Evolutionary conservation across 2,888 invertebrate species (phyloP).

Genomic region (Netelia fuscicornis): DNA sequence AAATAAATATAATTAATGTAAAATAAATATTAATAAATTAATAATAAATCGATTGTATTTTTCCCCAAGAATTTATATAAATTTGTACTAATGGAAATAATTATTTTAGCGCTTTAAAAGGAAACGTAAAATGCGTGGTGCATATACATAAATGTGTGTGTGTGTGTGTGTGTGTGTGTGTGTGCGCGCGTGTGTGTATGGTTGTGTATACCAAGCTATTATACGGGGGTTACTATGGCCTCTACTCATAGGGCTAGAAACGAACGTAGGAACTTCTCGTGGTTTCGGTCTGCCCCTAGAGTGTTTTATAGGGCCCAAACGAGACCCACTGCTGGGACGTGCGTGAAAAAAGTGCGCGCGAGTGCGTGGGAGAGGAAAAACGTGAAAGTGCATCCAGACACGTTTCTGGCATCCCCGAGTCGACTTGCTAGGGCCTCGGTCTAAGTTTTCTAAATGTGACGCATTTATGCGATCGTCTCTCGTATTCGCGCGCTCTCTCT

Average conservation of each 20-base stretch:
- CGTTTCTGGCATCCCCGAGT: slow-evolving; percentile 68
- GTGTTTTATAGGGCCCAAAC: slow-evolving; percentile 56
- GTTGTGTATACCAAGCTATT: slow-evolving; percentile 18
- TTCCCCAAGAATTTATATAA: neutral
- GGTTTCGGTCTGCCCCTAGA: slow-evolving; percentile 41
- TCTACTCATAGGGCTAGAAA: slow-evolving; percentile 22
- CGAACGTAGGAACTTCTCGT: slow-evolving; percentile 51
- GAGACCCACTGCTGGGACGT: slow-evolving; percentile 24
- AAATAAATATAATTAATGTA: too few species aligned
- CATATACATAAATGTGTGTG: neutral
- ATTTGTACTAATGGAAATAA: slow-evolving; percentile 54
- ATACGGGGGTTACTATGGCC: slow-evolving; percentile 30
- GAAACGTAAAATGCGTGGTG: slow-evolving; percentile 24
- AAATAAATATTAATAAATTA: too few species aligned
- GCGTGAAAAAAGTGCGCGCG: slow-evolving; percentile 66
- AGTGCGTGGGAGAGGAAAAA: slow-evolving; percentile 67
- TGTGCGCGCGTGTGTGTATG: neutral
- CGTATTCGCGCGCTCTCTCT: slow-evolving; percentile 64
- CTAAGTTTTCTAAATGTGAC: slow-evolving; percentile 71
- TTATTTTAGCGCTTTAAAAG: slow-evolving; percentile 45
- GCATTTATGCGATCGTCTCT: slow-evolving; percentile 63
- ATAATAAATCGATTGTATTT: neutral
- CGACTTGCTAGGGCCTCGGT: slow-evolving; percentile 70
- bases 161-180: neutral
- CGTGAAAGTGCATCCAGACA: slow-evolving; percentile 65